These are phyloP conservation scores for Falco biarmicus DNA, from an alignment of 2,797 vertebrate species.

Conservation along the genomic window DNA sequence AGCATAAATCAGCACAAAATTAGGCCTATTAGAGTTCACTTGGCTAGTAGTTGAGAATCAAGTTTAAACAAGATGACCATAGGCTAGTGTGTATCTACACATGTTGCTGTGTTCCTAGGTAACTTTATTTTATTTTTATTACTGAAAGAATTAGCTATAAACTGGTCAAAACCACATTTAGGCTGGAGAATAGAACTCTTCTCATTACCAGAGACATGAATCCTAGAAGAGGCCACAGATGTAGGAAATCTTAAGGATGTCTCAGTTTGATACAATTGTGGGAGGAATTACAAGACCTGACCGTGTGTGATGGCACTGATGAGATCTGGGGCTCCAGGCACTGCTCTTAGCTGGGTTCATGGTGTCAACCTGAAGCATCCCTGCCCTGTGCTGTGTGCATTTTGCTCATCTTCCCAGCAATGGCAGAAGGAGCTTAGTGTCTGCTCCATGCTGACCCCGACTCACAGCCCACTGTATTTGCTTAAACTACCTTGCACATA, in stretches of 20 bases:
- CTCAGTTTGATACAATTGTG: background rate
- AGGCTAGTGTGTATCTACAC: background rate
- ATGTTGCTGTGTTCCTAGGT: background rate
- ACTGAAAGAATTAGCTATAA: background rate
- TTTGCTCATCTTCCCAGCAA: background rate
- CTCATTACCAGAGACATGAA: background rate
- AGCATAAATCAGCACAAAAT: background rate
- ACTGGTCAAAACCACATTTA: background rate
- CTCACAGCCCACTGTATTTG: background rate
- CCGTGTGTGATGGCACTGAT: fast-evolving
- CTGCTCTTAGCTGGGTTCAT: background rate
- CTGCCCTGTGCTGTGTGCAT: background rate
- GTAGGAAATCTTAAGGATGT: background rate
- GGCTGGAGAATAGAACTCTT: background rate
- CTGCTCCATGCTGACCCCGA: fast-evolving
- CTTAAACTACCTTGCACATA: background rate
- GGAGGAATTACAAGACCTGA: background rate
- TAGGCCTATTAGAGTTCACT: background rate
- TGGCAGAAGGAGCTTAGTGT: background rate
- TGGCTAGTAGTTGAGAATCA: background rate
- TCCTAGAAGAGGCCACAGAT: background rate
- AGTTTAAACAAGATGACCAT: background rate
- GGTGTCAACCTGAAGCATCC: background rate
- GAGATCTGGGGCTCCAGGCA: background rate
- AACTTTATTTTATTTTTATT: background rate